A percentile compares a stretch with the other conserved stretches of the same genome.
Conservation (phyloP, 1,140 invertebrate genomes). For the Melipona quadrifasciata region DNA sequence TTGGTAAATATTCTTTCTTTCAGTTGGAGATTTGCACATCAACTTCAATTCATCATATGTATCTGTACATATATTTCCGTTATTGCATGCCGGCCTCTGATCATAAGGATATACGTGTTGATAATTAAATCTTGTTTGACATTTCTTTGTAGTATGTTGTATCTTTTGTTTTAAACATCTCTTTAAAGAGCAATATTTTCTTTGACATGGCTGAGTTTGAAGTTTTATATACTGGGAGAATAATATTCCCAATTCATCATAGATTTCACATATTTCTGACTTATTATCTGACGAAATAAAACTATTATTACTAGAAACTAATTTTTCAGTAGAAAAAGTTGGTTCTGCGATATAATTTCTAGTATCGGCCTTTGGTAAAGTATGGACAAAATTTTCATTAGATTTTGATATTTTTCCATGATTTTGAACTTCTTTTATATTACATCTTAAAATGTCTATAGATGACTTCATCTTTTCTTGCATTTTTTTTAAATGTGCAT, state of each 20-base stretch:
- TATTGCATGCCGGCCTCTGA: constrained; percentile 32
- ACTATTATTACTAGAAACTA: not conserved
- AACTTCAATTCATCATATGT: constrained; percentile 40
- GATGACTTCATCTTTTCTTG: constrained; percentile 10
- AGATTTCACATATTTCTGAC: constrained; percentile 17
- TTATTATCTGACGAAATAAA: not conserved
- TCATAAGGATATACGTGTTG: constrained; percentile 25
- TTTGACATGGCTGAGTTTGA: constrained; percentile 13
- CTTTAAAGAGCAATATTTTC: constrained; percentile 18
- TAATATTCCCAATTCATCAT: constrained; percentile 39
- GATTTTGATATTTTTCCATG: not conserved
- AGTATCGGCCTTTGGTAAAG: not conserved
- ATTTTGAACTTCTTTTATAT: not conserved
- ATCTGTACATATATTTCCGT: constrained; percentile 38
- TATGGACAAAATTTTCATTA: not conserved
- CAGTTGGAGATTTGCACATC: not conserved
- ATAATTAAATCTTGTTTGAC: constrained; percentile 20
- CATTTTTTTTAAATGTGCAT: not conserved
- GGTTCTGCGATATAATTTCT: not conserved
- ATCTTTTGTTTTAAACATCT: constrained; percentile 4
- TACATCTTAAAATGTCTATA: not conserved
- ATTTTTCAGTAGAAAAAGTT: not conserved
- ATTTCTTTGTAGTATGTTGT: constrained; percentile 22
- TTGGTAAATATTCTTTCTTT: constrained; percentile 20
- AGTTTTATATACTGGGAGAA: constrained; percentile 31